Evolutionary conservation across 2,113 vertebrate genomes (phyloP).

Genomic region (Pterocles orientalis): DNA sequence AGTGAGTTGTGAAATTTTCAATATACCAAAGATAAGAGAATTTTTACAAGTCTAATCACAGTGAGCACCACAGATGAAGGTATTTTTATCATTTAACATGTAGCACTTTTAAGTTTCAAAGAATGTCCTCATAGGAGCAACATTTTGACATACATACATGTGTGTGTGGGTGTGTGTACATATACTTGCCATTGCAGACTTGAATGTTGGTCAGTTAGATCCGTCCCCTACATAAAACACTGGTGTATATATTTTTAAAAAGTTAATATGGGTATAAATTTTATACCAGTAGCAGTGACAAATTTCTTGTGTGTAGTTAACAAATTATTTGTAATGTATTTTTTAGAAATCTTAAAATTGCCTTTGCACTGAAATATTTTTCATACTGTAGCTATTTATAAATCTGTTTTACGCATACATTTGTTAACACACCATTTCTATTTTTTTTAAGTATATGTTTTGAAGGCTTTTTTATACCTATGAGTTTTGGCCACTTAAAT

Average conservation of each 20-base stretch:
- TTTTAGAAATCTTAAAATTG: conserved; percentile 80
- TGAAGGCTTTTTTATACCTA: conserved; percentile 75
- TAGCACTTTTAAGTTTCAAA: conserved; percentile 43
- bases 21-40: conserved; percentile 71
- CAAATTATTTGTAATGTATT: conserved; percentile 80
- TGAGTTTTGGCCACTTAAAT: conserved; percentile 69
- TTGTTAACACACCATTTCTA: conserved; percentile 73
- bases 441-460: conserved; percentile 78
- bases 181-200: conserved; percentile 32
- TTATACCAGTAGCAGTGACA: conserved; percentile 65
- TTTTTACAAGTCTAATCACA: neutral
- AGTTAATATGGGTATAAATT: conserved; percentile 55
- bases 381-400: conserved; percentile 82
- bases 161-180: neutral
- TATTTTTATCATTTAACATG: conserved; percentile 12
- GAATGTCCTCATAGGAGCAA: neutral
- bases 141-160: neutral
- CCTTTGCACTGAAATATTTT: conserved; percentile 84
- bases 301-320: conserved; percentile 75
- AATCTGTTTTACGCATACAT: conserved; percentile 73
- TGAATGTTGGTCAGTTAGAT: conserved; percentile 39
- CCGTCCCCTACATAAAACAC: conserved; percentile 58
- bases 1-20: neutral
- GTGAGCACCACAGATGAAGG: neutral
- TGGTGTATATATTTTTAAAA: conserved; percentile 71